Evolutionary conservation across 2,797 vertebrate species (phyloP).

Genomic region (Champsocephalus gunnari): DNA sequence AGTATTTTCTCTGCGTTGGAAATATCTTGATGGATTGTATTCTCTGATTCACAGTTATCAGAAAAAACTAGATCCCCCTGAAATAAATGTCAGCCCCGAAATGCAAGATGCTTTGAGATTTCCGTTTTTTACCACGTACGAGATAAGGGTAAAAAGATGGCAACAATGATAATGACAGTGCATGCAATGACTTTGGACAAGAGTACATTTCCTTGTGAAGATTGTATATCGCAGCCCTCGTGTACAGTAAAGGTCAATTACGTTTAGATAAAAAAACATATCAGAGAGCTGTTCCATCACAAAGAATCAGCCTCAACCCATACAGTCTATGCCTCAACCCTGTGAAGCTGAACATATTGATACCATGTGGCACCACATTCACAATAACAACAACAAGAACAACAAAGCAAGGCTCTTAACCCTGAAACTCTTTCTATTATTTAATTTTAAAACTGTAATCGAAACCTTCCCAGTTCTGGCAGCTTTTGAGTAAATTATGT

Average conservation of each 20-base stretch:
- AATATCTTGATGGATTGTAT: constrained; percentile 7
- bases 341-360: constrained; percentile 3
- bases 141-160: constrained; percentile 22
- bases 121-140: constrained; percentile 18
- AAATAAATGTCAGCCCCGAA: constrained; percentile 28
- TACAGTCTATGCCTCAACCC: no score
- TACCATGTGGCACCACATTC: background rate
- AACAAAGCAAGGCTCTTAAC: background rate
- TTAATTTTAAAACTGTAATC: constrained; percentile 3
- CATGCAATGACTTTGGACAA: constrained; percentile 15
- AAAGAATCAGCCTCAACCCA: constrained; percentile 1
- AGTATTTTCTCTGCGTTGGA: background rate
- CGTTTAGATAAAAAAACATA: constrained; percentile 22
- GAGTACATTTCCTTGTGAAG: constrained; percentile 25
- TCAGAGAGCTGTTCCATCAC: constrained; percentile 1
- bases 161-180: constrained; percentile 13
- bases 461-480: background rate
- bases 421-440: background rate
- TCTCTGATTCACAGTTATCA: constrained; percentile 2
- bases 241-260: constrained; percentile 46
- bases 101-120: constrained; percentile 3
- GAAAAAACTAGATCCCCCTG: background rate
- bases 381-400: background rate
- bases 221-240: constrained; percentile 13
- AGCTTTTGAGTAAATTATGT: constrained; percentile 20